Evolutionary conservation across 2,797 vertebrate genomes (phyloP).

Genomic region (Austrolebias charrua): DNA sequence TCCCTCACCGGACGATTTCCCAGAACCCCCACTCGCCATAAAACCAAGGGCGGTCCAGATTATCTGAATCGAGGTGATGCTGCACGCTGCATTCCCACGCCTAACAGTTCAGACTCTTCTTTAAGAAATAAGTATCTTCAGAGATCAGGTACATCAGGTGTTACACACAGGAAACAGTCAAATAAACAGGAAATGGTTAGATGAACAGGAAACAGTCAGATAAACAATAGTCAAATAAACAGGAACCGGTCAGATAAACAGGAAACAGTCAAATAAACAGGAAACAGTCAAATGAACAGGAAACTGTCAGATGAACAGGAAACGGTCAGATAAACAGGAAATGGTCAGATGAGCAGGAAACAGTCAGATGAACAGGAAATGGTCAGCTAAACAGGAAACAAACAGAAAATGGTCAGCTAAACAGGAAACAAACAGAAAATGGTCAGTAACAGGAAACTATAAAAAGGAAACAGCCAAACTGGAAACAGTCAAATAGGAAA

Average conservation of each 20-base stretch:
- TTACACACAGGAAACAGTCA: slow-evolving; percentile 8
- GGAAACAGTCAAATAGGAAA: too few species aligned
- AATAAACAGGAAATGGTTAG: too few species aligned
- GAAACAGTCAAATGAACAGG: too few species aligned
- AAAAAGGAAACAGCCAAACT: too few species aligned
- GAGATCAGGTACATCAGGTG: slow-evolving; percentile 43
- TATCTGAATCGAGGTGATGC: slow-evolving; percentile 25
- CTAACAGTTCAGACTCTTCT: slow-evolving; percentile 75
- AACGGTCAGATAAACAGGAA: too few species aligned
- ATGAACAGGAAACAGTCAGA: not conserved
- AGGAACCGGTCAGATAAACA: too few species aligned
- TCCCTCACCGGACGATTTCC: slow-evolving; percentile 88
- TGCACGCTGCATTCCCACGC: slow-evolving; percentile 58
- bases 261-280: too few species aligned
- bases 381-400: too few species aligned
- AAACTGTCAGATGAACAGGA: slow-evolving; percentile 1
- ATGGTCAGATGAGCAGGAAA: not conserved
- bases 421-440: too few species aligned
- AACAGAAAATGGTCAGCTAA: too few species aligned
- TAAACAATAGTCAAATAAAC: not conserved
- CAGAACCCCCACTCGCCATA: slow-evolving; percentile 97
- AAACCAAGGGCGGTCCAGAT: slow-evolving; percentile 54
- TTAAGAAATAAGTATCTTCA: too few species aligned
- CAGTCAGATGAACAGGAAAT: not conserved
- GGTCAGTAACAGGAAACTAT: slow-evolving; percentile 1